Evolutionary conservation across 2,888 invertebrate genomes (phyloP), one percentile per base, ranked within the genome.

Genomic region (Thumatha senex): DNA sequence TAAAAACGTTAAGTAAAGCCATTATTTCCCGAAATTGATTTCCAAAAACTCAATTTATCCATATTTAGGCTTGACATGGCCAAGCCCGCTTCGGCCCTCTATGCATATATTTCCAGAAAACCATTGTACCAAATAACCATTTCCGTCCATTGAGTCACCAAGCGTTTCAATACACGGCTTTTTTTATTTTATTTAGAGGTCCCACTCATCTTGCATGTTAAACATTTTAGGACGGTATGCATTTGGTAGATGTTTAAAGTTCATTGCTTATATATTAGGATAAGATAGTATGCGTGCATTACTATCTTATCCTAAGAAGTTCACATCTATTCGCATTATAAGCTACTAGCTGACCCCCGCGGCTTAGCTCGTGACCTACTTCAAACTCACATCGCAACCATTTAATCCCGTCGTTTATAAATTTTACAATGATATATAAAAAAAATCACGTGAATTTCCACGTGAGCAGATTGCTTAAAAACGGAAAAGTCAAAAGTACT

Each of bases 131-230:
- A 72, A 76, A 81, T 77, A 77, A 78, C 75, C 76, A 73, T 81
- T 82, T 89, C 89, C 89, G 86, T 72, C 78, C 85, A 84, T 87
- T 87, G 76, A 81, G 74, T 78, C 76, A 74, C 78, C 75, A 76
- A 72, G 76, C 79, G 55, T 14, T 62, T 54, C 69, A 76, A 78
- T 78, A 52, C 52, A 54, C 52, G 51, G 60, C 64, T 76, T 72
- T 80, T 76, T 79, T 69, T 73, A 70, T 80, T 78, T 76, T 77
- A 67, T 70, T 76, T 74, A 74, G 78, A 74, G 55, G 53, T 63
- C 73, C 70, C 70, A 63, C 70, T 64, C 57, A 70, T 54, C 58
- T 54, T 56, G 78, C 72, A 78, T 78, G 58, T 63, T 75, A 73
- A 67, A 76, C 69, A 46, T 54, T 59, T 61, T 61, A 68, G 38